Percentiles rank a stretch among this genome's conserved stretches.
Evolutionary conservation across 1,140 invertebrate species (phyloP).

Genomic region (Apis dorsata): DNA sequence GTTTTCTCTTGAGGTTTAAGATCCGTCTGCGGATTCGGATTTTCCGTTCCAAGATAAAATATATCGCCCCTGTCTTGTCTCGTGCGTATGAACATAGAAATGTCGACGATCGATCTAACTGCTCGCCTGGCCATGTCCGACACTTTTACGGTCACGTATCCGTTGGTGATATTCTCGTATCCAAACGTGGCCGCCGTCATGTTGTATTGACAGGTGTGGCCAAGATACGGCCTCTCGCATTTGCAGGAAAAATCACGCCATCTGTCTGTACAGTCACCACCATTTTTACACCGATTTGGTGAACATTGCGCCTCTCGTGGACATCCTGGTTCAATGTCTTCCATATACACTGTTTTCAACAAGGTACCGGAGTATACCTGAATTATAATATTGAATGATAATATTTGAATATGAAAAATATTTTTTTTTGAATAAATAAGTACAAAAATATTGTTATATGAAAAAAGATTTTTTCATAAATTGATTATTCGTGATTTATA

Average conservation of each 20-base stretch:
- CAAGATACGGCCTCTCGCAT: slow-evolving; percentile 92
- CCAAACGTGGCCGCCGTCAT: slow-evolving; percentile 95
- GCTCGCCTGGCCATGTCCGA: slow-evolving; percentile 84
- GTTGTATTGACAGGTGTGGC: slow-evolving; percentile 93
- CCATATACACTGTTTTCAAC: slow-evolving; percentile 75
- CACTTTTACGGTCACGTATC: slow-evolving; percentile 87
- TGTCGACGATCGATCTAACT: slow-evolving; percentile 89
- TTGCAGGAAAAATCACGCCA: slow-evolving; percentile 93
- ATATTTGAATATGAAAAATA: not conserved
- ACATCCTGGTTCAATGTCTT: slow-evolving; percentile 86
- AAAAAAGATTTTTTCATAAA: no score
- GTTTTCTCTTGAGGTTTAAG: slow-evolving; percentile 82
- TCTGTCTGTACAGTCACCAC: slow-evolving; percentile 92
- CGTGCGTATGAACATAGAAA: slow-evolving; percentile 96
- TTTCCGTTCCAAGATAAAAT: slow-evolving; percentile 91
- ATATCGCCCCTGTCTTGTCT: slow-evolving; percentile 90
- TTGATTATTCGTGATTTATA: not conserved
- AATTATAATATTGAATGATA: no score
- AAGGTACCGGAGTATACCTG: slow-evolving; percentile 74
- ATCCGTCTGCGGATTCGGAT: slow-evolving; percentile 73
- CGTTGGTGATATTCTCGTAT: slow-evolving; percentile 88
- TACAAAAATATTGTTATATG: no score
- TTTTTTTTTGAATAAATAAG: not conserved
- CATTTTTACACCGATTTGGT: slow-evolving; percentile 92
- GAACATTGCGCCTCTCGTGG: slow-evolving; percentile 89